These are phyloP conservation scores for Taenaris catops DNA, from an alignment of 2,888 invertebrate species.

Conservation along the genomic window DNA sequence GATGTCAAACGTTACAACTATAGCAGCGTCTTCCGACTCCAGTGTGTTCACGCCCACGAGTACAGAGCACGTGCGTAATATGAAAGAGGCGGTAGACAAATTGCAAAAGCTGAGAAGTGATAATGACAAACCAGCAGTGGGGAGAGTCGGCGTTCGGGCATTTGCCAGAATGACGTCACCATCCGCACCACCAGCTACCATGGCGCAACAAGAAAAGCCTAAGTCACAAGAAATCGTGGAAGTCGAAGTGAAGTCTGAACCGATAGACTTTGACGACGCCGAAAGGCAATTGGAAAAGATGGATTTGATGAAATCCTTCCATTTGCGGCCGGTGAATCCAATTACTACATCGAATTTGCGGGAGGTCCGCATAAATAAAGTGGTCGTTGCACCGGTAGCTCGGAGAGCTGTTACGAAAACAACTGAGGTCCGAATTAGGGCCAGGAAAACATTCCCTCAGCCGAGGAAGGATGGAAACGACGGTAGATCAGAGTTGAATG, in stretches of 20 bases:
- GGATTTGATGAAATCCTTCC: conserved; percentile 59
- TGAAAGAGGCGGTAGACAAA: conserved; percentile 47
- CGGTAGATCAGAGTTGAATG: conserved; percentile 52
- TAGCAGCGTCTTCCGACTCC: conserved; percentile 38
- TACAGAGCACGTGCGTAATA: conserved; percentile 42
- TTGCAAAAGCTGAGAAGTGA: conserved; percentile 42
- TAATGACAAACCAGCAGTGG: conserved; percentile 40
- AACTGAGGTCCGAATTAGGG: conserved; percentile 41
- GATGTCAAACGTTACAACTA: conserved; percentile 35
- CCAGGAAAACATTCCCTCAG: conserved; percentile 63
- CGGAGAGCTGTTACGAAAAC: conserved; percentile 34
- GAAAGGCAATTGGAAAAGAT: conserved; percentile 57
- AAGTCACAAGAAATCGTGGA: conserved; percentile 30
- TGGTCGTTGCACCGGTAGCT: conserved; percentile 37
- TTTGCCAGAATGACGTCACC: conserved; percentile 65
- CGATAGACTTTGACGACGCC: conserved; percentile 57
- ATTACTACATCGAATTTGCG: conserved; percentile 35
- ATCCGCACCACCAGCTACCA: conserved; percentile 30
- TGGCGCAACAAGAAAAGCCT: conserved; percentile 16
- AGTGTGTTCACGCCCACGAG: conserved; percentile 51
- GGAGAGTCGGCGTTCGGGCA: conserved; percentile 60
- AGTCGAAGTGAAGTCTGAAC: conserved; percentile 65
- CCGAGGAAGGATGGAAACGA: conserved; percentile 53
- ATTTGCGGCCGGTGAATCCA: conserved; percentile 51
- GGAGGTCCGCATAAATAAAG: conserved; percentile 59